Evolutionary conservation across 2,797 vertebrate genomes (phyloP).

Genomic region (Spondyliosoma cantharus): DNA sequence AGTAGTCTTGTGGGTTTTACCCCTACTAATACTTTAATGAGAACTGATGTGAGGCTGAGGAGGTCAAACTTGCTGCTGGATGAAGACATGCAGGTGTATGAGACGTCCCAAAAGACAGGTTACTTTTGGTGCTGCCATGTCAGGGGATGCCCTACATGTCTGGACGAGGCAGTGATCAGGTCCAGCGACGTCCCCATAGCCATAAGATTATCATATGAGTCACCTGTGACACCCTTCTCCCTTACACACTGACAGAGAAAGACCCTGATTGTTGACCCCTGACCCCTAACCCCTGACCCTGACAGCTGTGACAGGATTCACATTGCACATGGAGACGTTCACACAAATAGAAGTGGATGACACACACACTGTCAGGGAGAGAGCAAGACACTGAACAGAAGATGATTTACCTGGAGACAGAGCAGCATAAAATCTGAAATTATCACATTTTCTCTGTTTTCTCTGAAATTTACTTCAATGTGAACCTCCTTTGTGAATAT

Average conservation of each 20-base stretch:
- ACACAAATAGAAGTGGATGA: conserved; percentile 37
- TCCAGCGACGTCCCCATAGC: conserved; percentile 28
- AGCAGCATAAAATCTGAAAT: neutral
- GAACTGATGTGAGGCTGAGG: too few species aligned
- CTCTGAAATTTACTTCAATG: neutral
- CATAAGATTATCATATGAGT: conserved; percentile 24
- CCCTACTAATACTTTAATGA: too few species aligned
- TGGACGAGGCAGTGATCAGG: neutral
- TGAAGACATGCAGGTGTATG: neutral
- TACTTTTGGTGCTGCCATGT: neutral
- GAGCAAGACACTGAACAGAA: neutral
- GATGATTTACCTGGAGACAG: neutral
- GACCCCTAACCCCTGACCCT: neutral
- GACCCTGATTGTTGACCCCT: conserved; percentile 27
- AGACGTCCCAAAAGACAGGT: neutral
- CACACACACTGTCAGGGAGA: neutral
- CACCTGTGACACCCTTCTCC: neutral
- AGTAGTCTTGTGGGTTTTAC: too few species aligned
- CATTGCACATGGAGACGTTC: conserved; percentile 18
- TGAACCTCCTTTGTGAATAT: neutral
- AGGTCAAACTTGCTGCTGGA: neutral
- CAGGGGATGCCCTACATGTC: neutral
- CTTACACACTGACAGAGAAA: conserved; percentile 22
- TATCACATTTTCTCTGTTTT: neutral
- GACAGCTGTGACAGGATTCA: conserved; percentile 28